Conservation (phyloP, 2,113 vertebrate genomes). For the Rhineura floridana region DNA sequence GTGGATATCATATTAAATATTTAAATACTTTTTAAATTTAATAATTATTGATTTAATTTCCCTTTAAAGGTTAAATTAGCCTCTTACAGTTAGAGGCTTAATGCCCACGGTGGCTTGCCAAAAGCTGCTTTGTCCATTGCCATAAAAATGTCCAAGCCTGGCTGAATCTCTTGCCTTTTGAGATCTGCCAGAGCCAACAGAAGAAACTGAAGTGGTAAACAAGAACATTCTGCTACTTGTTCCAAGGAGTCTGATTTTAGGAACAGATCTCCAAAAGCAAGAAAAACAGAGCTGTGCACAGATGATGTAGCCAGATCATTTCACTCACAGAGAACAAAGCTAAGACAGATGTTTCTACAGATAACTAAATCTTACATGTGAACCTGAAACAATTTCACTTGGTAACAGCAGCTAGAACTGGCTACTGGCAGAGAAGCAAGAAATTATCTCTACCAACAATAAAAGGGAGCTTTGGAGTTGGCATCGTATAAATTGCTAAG, state of each 20-base stretch:
- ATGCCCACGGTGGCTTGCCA: background rate
- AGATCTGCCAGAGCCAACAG: background rate
- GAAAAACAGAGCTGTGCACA: background rate
- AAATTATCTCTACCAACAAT: background rate
- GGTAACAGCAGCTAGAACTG: background rate
- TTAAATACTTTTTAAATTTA: background rate
- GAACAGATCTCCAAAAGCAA: background rate
- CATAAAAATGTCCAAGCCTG: background rate
- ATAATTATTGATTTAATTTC: background rate
- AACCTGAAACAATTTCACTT: background rate
- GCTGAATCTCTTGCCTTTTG: background rate
- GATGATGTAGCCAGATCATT: background rate
- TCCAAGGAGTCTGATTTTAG: background rate
- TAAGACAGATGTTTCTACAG: background rate
- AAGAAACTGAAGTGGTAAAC: background rate
- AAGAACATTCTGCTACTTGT: background rate
- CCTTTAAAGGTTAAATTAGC: background rate
- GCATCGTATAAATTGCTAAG: too few relatives aligned
- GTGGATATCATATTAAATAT: background rate
- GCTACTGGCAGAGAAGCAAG: background rate
- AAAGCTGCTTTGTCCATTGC: background rate
- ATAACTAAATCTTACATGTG: background rate
- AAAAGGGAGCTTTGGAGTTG: background rate
- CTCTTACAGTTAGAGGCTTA: background rate
- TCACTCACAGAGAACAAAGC: background rate